Conservation (phyloP, 2,888 invertebrate species). For the Coenonympha glycerion region DNA sequence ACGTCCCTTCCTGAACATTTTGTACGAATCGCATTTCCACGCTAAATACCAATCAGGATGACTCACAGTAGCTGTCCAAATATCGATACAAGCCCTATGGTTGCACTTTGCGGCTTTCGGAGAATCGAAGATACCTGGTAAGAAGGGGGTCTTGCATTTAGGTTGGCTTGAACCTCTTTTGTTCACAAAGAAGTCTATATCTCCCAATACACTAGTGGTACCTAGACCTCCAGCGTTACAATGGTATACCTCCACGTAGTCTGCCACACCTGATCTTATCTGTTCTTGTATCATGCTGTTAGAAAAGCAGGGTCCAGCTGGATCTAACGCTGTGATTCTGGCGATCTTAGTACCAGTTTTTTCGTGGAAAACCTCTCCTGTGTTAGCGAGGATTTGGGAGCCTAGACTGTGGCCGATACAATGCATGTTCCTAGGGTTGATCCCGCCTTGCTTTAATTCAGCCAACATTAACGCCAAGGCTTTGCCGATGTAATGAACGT, state of each 20-base stretch:
- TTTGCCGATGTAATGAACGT: constrained; percentile 60
- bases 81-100: constrained; percentile 55
- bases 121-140: constrained; percentile 56
- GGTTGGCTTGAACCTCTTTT: constrained; percentile 76
- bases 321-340: constrained; percentile 61
- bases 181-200: constrained; percentile 77
- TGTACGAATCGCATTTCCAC: constrained; percentile 54
- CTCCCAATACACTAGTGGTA: constrained; percentile 67
- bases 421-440: constrained; percentile 53
- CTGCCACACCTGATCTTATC: constrained; percentile 72
- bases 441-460: constrained; percentile 42
- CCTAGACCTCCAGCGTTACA: constrained; percentile 76
- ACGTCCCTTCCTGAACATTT: constrained; percentile 44
- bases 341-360: constrained; percentile 47
- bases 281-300: constrained; percentile 58
- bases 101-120: constrained; percentile 60
- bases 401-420: constrained; percentile 66
- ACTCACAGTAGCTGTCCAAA: constrained; percentile 56
- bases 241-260: constrained; percentile 77
- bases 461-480: constrained; percentile 51
- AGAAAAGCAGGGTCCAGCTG: constrained; percentile 66
- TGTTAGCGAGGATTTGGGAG: constrained; percentile 56
- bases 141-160: constrained; percentile 59
- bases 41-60: constrained; percentile 50
- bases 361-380: constrained; percentile 48